Evolutionary conservation across 2,888 invertebrate species (phyloP), one percentile per base, ranked within the genome.

Genomic region (Erannis defoliaria): DNA sequence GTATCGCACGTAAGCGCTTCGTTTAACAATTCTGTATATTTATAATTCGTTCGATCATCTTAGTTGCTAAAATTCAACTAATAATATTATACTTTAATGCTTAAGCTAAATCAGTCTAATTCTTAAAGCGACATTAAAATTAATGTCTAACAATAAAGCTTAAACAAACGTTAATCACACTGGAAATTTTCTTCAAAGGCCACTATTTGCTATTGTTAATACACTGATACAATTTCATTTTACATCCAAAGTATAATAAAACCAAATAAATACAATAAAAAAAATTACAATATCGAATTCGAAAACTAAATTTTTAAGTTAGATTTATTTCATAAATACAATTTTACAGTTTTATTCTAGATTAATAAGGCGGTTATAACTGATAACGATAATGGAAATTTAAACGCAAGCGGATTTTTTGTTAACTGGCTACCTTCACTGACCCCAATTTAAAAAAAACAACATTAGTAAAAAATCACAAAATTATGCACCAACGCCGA

Each of bases 91-190:
- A 84, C 82, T 86, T 85, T 82, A 91, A 90, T 89, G 90, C 92
- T 92, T 92, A 93, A 79, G 86, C 89, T 92, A 91, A 92, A 93
- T 93, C 92, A 93, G 92, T 93, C 92, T 93, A 92, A 90, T 91
- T 90, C 92, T 93, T 93, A 93, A 89, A 91, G 90, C 90, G 90
- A 93, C 87, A 88, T 86, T 84, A 86, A 67, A 55, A 70, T 66
- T 78, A 79, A 87, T 84, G 87, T 90, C 89, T 89, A 90, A 86
- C 84, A 86, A 85, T 91, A 90, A 89, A 90, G 89, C 89, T 88
- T 89, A 90, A 90, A 87, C 86, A 85, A 89, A 82, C 76, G 75
- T 81, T 85, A 83, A 87, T 80, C 76, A 84, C 81, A 91, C 90
- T 91, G 91, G 90, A 89, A 87, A 87, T 85, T 87, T 87, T 78